Evolutionary conservation across 2,888 invertebrate species (phyloP), one percentile per base, ranked within the genome.

Genomic region (Mimachlamys varia): DNA sequence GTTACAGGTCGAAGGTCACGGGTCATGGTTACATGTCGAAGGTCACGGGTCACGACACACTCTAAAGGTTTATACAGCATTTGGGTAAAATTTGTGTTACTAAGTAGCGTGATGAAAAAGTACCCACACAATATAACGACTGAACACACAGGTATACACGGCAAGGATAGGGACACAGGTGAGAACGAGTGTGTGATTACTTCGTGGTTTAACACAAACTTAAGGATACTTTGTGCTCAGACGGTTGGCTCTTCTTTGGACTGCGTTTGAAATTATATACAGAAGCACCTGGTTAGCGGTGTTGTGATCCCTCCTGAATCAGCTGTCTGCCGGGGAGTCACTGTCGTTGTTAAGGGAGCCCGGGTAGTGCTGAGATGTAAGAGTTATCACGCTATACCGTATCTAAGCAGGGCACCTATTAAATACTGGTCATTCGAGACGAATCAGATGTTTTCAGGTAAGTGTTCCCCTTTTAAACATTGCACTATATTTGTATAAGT

Each of bases 31-130:
- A 76, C 76, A 76, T 27, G 27, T 76, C 76, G 22, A 7, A 76
- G 76, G 76, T 76, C 76, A 76, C 76, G 76, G 76, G 76, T 76
- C 76, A 76, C 33, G 33, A 22, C 27, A 76, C 76, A 76, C 76
- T 76, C 33, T 5, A 76, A 33, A 76, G 62, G 62, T n/a, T 62
- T 17, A 62, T 62, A 1, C 76, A 76, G 27, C 22, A 76, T 76
- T 76, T 76, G 76, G 76, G 27, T 76, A 76, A 33, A 76, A 76
- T 76, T 76, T 76, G 33, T 76, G 76, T 76, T 76, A 76, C 76
- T 76, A 76, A 76, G 76, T 76, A 76, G 76, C 33, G 76, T 76
- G 76, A 76, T 27, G 76, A 76, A 33, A 76, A 33, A 76, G 76
- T 76, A 76, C 76, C 76, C 76, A 76, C 22, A n/a, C 7, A 22